Evolutionary conservation across 2,888 invertebrate species (phyloP), one percentile per base, ranked within the genome.

Genomic region (Drosophila borborema): DNA sequence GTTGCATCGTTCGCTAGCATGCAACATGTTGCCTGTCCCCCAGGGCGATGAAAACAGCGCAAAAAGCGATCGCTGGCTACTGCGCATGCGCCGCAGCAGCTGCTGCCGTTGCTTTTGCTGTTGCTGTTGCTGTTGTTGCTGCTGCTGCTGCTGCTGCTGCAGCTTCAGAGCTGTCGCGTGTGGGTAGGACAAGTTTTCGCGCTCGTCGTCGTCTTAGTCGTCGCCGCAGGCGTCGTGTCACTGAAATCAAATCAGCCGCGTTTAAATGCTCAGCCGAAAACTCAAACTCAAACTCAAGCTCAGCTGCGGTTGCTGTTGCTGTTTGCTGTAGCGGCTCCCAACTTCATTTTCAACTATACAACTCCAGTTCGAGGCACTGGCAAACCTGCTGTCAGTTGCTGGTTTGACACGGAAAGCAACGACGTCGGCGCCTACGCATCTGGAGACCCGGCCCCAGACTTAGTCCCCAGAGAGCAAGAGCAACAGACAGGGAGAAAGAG

Each of bases 351-450:
- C 20, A 38, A 40, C 62, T 51, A 28, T 31, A 66, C 48, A 56
- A 60, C 60, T 53, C n/a, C 56, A 66, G 80, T 63, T 84, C 60
- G 71, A 69, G 66, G 71, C 77, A 48, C 70, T 72, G 80, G 83
- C 83, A 86, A 86, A 86, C 86, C 86, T 86, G 86, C 89, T 90
- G 90, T 90, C 86, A 88, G 90, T 88, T 76, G 86, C 86, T 86
- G 89, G 81, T 79, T 77, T 90, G 90, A 88, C 90, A 86, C 88
- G 90, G 68, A 74, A 87, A 82, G 72, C 77, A 88, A 85, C 83
- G 80, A 87, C 80, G 86, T 71, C 65, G 86, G 86, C 86, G 86
- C 86, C 86, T 86, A 86, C 86, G 86, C 86, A 86, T 87, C 80
- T 68, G 45, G 20, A 58, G 67, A 67, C 80, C 58, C 66, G 71